Base-by-base conservation (phyloP, 2,797 vertebrate species). In the Tarsius wallacei region DNA sequence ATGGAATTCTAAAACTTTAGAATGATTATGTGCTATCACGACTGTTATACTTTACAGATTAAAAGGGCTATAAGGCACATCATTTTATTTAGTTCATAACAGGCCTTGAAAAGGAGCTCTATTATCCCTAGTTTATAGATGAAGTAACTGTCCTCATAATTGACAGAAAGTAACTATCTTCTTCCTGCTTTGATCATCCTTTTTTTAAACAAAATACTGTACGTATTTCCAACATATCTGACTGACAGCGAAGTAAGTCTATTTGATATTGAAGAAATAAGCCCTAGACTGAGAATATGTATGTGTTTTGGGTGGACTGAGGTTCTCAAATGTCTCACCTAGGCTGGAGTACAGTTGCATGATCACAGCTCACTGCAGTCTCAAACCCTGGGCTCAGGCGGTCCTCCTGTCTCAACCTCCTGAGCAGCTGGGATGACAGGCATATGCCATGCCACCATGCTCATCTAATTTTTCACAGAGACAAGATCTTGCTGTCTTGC, bases 1-100 rank as follows among this genome's bases (percentile, higher is more conserved):
- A 36, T 85, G 55, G 82, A 76, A 96, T 87, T 93, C n/a, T 63
- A 84, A 87, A 84, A 87, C 96, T 91, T 91, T 36, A 85, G 14
- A 21, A n/a, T 90, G 26, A 82, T 70, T 64, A 87, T 94, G 95
- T 93, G n/a, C 16, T 87, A 83, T 70, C 59, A 64, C 21, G 9
- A 21, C 24, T 76, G 70, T 63, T 74, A 21, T 11, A 71, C 59
- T 88, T 93, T 61, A 84, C 1, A 84, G 51, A 8, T 77, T 89
- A 42, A 81, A 91, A 78, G 53, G 31, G 8, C 15, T 91, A 13
- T 73, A 89, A 68, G 81, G 47, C 73, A 76, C 24, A 49, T 78
- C 24, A 70, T 82, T 7, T 81, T 88, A 86, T 91, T 91, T 93
- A 82, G 91, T 73, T 91, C 21, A 74, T 71, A 9, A 31, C 4